These are phyloP conservation scores for Trachelus tabidus DNA, from an alignment of 2,888 invertebrate species.

Conservation along the genomic window DNA sequence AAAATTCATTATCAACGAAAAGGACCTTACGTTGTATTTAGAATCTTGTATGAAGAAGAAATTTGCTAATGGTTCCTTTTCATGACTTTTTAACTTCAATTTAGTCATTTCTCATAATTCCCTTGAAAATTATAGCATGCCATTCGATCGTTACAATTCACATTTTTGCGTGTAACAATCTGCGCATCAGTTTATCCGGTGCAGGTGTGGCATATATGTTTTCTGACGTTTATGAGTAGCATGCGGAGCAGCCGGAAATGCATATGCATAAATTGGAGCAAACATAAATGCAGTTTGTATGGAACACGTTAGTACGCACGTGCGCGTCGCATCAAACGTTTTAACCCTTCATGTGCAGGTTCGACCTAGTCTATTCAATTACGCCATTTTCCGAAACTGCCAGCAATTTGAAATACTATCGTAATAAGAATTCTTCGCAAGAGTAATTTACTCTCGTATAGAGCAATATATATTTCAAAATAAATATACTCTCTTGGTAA, in stretches of 20 bases:
- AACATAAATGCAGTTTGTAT: slow-evolving; percentile 14
- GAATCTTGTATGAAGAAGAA: too few species aligned
- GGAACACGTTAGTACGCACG: neutral
- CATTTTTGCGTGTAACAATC: neutral
- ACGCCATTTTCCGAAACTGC: neutral
- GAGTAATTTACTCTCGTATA: neutral
- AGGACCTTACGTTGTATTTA: too few species aligned
- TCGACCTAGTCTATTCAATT: neutral
- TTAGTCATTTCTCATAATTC: neutral
- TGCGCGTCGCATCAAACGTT: neutral
- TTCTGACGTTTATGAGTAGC: slow-evolving; percentile 8
- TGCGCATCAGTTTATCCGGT: slow-evolving; percentile 1
- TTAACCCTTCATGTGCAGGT: neutral
- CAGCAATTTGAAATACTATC: neutral
- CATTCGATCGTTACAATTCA: neutral
- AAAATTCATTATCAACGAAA: too few species aligned
- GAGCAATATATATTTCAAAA: neutral
- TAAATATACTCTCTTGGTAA: neutral
- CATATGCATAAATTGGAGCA: slow-evolving; percentile 28
- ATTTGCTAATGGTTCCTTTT: too few species aligned
- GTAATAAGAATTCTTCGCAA: neutral
- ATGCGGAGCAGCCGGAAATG: slow-evolving; percentile 10
- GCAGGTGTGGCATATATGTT: slow-evolving; percentile 24
- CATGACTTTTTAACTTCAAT: neutral
- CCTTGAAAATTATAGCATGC: neutral